Percentiles rank a stretch among this genome's conserved stretches.
phyloP scores from a whole-genome alignment of 1,140 invertebrate genomes.

The Ruditapes philippinarum region DNA sequence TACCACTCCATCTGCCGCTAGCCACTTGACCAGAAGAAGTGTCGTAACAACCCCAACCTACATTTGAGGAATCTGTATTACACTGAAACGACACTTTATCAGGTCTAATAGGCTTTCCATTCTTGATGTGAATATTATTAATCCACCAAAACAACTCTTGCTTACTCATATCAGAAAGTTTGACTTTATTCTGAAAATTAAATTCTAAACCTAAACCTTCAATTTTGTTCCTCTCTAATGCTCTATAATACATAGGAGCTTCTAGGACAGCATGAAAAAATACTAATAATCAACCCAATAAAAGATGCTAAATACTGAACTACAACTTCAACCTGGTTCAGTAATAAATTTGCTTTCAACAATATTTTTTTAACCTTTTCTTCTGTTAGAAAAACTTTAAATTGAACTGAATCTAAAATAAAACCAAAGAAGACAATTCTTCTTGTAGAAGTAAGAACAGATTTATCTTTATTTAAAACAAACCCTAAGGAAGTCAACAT shows the following conservation, averaged over 20 bases:
- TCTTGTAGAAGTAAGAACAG: neutral
- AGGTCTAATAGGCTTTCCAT: constrained; percentile 24
- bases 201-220: neutral
- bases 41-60: constrained; percentile 36
- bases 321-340: neutral
- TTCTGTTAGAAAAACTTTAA: constrained; percentile 20
- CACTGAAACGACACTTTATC: neutral
- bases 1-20: constrained; percentile 45
- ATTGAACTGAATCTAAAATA: neutral
- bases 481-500: neutral
- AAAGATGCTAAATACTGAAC: neutral
- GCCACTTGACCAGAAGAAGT: neutral
- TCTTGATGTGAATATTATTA: neutral
- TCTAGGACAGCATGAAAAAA: constrained; percentile 12
- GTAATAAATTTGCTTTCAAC: neutral
- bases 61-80: constrained; percentile 48
- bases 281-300: constrained; percentile 21
- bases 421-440: neutral
- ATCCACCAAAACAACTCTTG: constrained; percentile 42
- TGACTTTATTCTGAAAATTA: neutral
- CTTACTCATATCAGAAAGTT: neutral
- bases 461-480: neutral
- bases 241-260: constrained; percentile 16
- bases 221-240: constrained; percentile 28
- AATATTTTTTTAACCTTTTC: constrained; percentile 6